phyloP scores from a whole-genome alignment of 2,888 invertebrate species.

The Drosophila robusta region DNA sequence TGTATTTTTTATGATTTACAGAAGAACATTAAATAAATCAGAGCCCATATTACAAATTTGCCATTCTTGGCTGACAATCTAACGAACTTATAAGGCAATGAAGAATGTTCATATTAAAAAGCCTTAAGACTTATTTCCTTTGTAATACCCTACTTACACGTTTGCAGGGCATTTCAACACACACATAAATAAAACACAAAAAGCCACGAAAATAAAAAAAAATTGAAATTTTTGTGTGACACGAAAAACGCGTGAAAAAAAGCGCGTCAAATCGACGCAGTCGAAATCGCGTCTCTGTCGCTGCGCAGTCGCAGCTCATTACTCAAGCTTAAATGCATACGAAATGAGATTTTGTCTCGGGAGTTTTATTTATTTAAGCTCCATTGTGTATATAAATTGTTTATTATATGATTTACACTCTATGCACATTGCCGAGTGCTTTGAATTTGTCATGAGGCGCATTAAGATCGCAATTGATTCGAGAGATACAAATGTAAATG shows the following conservation, averaged over 20 bases:
- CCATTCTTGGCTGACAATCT: too few species aligned
- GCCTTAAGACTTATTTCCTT: too few species aligned
- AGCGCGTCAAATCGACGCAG: constrained; percentile 37
- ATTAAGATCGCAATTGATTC: constrained; percentile 23
- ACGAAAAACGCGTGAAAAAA: constrained; percentile 45
- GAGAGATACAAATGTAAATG: constrained; percentile 11
- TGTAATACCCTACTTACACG: not conserved
- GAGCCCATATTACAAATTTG: too few species aligned
- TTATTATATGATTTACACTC: constrained; percentile 67
- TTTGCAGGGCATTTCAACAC: constrained; percentile 11
- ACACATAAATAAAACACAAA: constrained; percentile 9
- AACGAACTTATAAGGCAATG: too few species aligned
- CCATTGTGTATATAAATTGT: constrained; percentile 56
- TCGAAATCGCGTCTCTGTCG: constrained; percentile 17
- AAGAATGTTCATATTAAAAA: too few species aligned
- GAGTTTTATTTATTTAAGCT: constrained; percentile 59
- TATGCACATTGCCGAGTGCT: constrained; percentile 44
- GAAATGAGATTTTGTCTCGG: constrained; percentile 73
- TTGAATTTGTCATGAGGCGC: constrained; percentile 53
- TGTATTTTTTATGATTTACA: too few species aligned
- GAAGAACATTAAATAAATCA: too few species aligned
- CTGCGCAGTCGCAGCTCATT: constrained; percentile 53
- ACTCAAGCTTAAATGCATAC: constrained; percentile 80
- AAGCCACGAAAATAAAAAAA: constrained; percentile 25
- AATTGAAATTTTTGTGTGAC: constrained; percentile 4